Evolutionary conservation across 2,113 vertebrate species (phyloP), one percentile per base, ranked within the genome.

Genomic region (Peromyscus leucopus): DNA sequence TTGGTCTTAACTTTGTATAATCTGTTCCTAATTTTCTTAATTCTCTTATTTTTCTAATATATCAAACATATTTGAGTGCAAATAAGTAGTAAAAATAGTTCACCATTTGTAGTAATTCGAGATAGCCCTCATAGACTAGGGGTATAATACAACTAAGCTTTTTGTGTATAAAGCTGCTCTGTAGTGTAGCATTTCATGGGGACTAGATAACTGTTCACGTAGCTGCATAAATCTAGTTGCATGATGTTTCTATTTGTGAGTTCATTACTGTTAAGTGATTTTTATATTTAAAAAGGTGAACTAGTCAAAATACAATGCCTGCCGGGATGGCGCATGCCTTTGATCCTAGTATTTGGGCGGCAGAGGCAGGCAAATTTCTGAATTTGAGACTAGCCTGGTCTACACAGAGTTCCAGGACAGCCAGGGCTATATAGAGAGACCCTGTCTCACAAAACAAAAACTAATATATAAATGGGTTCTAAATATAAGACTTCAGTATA

Each of bases 51-150:
- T 93, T 90, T 78, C 39, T 39, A 88, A 31, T 72, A 22, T 88
- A 87, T 33, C 71, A 83, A 80, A 69, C 22, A 72, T 94, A 84
- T 36, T 75, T 72, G 36, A 93, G 51, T 96, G 57, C 13, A 96
- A 80, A 26, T 96, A 71, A 89, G 12, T 83, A 85, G 19, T 86
- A 92, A 94, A 93, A 74, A 39, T 71, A 63, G 59, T 85, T 85
- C 39, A 65, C 59, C 17, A 36, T 85, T 76, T 46, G 59, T 15
- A 42, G 59, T 42, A 84, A 63, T 63, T 42, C 2, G 13, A 63
- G 82, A 65, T 85, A 42, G 19, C 16, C 26, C 46, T 84, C 51
- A 31, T 46, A 85, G 51, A 59, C 11, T 59, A 59, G 33, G 51
- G 19, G 10, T 82, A 11, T 46, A 46, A 65, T 46, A 65, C n/a